phyloP scores from a whole-genome alignment of 2,888 invertebrate species.

The Pseudoips prasinana region DNA sequence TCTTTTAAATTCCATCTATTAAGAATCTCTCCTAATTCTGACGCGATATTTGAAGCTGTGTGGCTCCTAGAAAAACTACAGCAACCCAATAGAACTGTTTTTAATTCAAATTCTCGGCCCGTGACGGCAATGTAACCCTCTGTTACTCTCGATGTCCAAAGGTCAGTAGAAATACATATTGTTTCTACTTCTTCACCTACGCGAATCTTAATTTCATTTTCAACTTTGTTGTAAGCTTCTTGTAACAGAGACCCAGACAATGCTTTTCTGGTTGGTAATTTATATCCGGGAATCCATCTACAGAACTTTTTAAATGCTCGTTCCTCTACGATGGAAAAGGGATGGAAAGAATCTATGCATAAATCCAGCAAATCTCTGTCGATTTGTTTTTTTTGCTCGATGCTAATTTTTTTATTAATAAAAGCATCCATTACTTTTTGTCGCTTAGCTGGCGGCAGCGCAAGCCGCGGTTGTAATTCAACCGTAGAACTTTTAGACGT shows the following conservation, averaged over 20 bases:
- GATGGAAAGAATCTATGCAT: constrained; percentile 1
- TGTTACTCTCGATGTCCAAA: constrained; percentile 8
- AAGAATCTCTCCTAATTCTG: constrained; percentile 2
- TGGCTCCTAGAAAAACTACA: constrained; percentile 10
- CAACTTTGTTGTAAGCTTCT: neutral
- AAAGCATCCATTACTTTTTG: neutral
- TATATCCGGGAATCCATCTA: constrained; percentile 3
- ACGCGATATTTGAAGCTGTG: constrained; percentile 8
- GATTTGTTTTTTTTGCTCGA: neutral
- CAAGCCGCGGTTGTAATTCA: too few species aligned
- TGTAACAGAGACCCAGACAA: constrained; percentile 1
- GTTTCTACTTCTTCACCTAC: constrained; percentile 6
- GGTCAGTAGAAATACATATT: constrained; percentile 7
- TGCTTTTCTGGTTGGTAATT: constrained; percentile 6
- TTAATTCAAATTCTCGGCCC: constrained; percentile 1
- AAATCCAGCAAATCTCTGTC: constrained; percentile 1
- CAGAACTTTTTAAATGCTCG: constrained; percentile 6
- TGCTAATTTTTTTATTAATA: neutral
- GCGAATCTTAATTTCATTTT: neutral
- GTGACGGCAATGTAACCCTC: constrained; percentile 11
- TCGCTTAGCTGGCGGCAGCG: neutral
- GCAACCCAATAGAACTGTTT: constrained; percentile 8
- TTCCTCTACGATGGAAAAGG: neutral
- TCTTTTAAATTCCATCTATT: neutral
- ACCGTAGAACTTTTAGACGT: too few species aligned